These are phyloP conservation scores for Penaeus chinensis DNA, from an alignment of 1,140 invertebrate genomes.

Conservation along the genomic window DNA sequence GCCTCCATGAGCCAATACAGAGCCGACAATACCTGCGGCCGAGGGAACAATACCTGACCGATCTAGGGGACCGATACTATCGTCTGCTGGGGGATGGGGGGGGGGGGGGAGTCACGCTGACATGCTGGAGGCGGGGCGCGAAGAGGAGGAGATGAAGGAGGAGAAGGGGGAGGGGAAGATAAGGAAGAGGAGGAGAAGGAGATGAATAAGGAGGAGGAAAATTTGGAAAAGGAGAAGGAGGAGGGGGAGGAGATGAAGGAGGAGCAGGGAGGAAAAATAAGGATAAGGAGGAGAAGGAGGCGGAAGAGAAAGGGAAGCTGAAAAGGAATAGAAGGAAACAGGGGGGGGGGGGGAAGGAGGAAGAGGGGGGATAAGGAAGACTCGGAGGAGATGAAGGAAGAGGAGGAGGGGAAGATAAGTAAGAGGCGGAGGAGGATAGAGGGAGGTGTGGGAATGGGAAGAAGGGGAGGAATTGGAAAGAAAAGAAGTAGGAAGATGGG, in stretches of 20 bases:
- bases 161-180: background rate
- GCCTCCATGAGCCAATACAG: no score
- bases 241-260: background rate
- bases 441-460: background rate
- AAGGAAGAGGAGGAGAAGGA: background rate
- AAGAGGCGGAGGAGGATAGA: background rate
- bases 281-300: background rate
- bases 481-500: background rate
- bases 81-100: no score
- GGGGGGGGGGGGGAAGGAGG: background rate
- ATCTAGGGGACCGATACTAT: no score
- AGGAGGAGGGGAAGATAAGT: background rate
- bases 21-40: no score
- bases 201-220: background rate
- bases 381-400: background rate
- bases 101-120: no score
- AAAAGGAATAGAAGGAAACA: background rate
- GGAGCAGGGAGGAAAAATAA: background rate
- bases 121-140: no score
- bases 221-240: background rate
- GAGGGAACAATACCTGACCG: no score
- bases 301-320: background rate
- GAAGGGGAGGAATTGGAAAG: background rate
- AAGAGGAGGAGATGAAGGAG: no score
- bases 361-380: background rate